A percentile compares a stretch with the other conserved stretches of the same genome.
phyloP scores from a whole-genome alignment of 1,140 invertebrate genomes.

The Neelides sp. region DNA sequence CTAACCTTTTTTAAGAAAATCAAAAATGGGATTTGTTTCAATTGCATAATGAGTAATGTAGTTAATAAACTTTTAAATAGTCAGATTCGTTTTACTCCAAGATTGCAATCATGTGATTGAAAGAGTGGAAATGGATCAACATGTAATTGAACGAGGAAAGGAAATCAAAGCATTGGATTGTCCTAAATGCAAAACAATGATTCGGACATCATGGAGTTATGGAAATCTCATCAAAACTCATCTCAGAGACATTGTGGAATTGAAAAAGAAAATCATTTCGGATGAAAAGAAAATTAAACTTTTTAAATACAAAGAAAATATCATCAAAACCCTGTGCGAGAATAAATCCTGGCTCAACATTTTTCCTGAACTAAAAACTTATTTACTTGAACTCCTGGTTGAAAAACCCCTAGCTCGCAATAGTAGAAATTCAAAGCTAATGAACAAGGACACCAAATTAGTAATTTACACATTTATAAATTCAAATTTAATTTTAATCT shows the following conservation, averaged over 20 bases:
- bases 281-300: conserved; percentile 10
- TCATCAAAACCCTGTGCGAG: neutral
- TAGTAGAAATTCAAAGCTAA: neutral
- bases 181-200: conserved; percentile 40
- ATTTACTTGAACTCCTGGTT: conserved; percentile 1
- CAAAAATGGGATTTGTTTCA: conserved; percentile 33
- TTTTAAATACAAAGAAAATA: neutral
- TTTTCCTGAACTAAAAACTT: conserved; percentile 5
- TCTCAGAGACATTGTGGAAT: conserved; percentile 35
- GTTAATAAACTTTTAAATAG: conserved; percentile 2
- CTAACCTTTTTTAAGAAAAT: no score
- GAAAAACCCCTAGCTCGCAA: conserved; percentile 8
- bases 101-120: conserved; percentile 54
- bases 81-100: conserved; percentile 46
- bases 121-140: conserved; percentile 40
- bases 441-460: conserved; percentile 4
- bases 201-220: conserved; percentile 38
- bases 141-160: conserved; percentile 34
- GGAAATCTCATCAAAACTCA: conserved; percentile 36
- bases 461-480: no score
- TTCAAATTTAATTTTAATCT: no score
- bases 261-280: conserved; percentile 35
- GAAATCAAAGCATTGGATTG: conserved; percentile 38
- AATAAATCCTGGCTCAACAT: neutral
- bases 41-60: neutral